Percentiles rank a stretch among this genome's conserved stretches.
Conservation (phyloP, 2,888 invertebrate species). For the Plagiodera versicolora region DNA sequence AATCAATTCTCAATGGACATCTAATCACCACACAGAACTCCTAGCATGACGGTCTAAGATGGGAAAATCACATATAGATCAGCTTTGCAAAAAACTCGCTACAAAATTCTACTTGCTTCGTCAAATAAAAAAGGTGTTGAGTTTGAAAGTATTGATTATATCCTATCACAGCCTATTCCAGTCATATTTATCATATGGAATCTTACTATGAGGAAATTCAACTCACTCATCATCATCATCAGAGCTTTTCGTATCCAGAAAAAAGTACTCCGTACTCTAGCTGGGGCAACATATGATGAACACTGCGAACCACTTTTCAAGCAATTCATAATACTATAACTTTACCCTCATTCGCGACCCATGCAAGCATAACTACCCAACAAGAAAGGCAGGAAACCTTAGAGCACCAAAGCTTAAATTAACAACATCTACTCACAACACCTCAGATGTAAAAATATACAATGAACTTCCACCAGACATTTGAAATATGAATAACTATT, state of each 20-base stretch:
- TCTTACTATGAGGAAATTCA: neutral
- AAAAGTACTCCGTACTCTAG: too few relatives aligned
- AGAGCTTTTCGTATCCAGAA: neutral
- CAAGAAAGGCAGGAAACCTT: too few relatives aligned
- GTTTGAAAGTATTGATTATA: neutral
- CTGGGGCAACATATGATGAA: neutral
- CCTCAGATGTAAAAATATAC: neutral
- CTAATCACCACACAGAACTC: constrained; percentile 3
- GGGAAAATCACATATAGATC: neutral
- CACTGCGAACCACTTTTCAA: neutral
- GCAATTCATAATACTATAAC: neutral
- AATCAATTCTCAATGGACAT: neutral
- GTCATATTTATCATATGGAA: neutral
- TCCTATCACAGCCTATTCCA: too few relatives aligned
- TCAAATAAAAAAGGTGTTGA: constrained; percentile 1
- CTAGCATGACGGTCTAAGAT: constrained; percentile 4
- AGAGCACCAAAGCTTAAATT: too few relatives aligned
- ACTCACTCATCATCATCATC: neutral
- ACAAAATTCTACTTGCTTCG: neutral
- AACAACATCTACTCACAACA: neutral
- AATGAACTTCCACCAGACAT: neutral
- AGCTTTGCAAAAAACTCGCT: constrained; percentile 5
- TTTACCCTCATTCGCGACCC: constrained; percentile 1
- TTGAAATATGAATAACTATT: neutral
- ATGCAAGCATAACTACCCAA: neutral